A percentile compares a stretch with the other conserved stretches of the same genome.
Evolutionary conservation across 2,888 invertebrate species (phyloP).

Genomic region (Pyralis farinalis): DNA sequence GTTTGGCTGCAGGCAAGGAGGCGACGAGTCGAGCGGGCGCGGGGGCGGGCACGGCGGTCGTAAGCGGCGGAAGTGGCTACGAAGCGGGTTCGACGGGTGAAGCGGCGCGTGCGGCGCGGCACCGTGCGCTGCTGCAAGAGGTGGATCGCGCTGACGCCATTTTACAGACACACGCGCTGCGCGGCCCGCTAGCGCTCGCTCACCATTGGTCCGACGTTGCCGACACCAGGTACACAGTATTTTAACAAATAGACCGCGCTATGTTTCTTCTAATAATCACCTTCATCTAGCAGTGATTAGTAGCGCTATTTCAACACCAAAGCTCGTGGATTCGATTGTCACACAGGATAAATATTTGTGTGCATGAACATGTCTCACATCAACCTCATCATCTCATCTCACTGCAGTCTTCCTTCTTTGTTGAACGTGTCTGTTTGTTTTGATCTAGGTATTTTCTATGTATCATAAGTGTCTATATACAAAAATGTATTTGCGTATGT

Average conservation of each 20-base stretch:
- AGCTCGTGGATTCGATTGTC: too few relatives aligned
- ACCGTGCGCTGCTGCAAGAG: conserved; percentile 82
- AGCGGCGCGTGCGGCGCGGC: conserved; percentile 82
- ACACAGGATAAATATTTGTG: too few relatives aligned
- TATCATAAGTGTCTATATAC: too few relatives aligned
- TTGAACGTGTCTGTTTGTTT: too few relatives aligned
- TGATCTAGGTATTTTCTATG: too few relatives aligned
- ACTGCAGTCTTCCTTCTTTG: too few relatives aligned
- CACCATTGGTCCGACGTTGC: conserved; percentile 84
- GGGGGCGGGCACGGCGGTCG: background rate
- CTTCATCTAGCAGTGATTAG: too few relatives aligned
- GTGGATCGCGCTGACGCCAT: conserved; percentile 86
- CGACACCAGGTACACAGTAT: conserved; percentile 72
- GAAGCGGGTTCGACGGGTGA: conserved; percentile 65
- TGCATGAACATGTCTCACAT: background rate
- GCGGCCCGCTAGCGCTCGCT: conserved; percentile 76
- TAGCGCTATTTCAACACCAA: too few relatives aligned
- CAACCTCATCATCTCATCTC: too few relatives aligned
- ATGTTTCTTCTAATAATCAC: background rate
- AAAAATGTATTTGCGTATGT: too few relatives aligned
- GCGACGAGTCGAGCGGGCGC: background rate
- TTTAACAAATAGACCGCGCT: background rate
- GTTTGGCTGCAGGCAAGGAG: conserved; percentile 1
- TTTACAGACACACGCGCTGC: conserved; percentile 82
- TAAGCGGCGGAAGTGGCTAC: conserved; percentile 39